phyloP scores from a whole-genome alignment of 1,140 invertebrate species.

The Pristionchus pacificus region DNA sequence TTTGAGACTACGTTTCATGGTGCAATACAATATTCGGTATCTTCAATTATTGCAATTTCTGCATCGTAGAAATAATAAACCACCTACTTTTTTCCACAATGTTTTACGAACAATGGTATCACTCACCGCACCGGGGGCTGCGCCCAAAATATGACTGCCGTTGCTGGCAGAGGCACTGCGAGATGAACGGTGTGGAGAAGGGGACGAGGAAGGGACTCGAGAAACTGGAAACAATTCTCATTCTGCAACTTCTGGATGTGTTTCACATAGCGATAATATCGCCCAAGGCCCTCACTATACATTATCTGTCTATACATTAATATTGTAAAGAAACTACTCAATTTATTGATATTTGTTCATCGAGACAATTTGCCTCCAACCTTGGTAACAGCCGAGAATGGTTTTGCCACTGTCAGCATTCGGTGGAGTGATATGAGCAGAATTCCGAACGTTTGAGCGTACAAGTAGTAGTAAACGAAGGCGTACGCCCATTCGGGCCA shows the following conservation, averaged over 20 bases:
- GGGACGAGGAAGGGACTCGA: background rate
- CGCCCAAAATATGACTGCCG: background rate
- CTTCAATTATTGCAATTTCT: no score
- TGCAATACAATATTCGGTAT: no score
- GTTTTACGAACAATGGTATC: background rate
- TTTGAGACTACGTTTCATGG: no score
- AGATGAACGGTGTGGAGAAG: background rate
- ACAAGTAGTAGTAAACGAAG: background rate
- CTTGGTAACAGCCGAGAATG: background rate
- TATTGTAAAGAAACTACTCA: background rate
- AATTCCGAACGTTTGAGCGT: background rate
- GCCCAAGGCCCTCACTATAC: background rate
- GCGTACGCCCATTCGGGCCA: background rate
- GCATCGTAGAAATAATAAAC: background rate
- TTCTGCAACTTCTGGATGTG: background rate
- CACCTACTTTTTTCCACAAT: background rate
- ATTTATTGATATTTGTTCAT: background rate
- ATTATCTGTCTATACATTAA: background rate
- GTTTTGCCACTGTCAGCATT: background rate
- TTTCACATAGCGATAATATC: background rate
- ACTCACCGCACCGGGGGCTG: background rate
- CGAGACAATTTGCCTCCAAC: background rate
- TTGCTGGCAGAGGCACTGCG: background rate
- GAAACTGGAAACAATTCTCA: background rate
- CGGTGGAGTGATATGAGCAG: background rate